Evolutionary conservation across 2,113 vertebrate genomes (phyloP).

Genomic region (Aphyosemion australe): DNA sequence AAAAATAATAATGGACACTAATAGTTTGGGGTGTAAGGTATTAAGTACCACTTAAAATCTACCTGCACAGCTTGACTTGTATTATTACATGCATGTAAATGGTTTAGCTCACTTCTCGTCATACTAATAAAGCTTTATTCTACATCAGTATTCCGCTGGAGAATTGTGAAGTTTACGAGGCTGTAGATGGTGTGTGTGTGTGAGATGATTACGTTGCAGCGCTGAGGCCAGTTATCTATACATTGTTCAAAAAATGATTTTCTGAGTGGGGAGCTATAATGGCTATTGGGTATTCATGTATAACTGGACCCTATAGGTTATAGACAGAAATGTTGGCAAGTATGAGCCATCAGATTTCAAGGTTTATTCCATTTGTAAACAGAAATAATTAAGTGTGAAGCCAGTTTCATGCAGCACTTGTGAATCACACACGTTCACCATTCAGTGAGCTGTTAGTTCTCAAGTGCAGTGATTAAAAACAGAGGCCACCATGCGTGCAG

Average conservation of each 20-base stretch:
- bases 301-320: neutral
- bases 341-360: neutral
- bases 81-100: no score
- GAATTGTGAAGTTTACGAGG: slow-evolving; percentile 24
- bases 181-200: slow-evolving; percentile 23
- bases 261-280: no score
- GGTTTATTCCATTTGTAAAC: slow-evolving; percentile 8
- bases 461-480: no score
- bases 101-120: neutral
- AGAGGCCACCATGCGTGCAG: no score
- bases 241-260: slow-evolving; percentile 40
- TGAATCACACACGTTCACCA: neutral
- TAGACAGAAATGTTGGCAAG: slow-evolving; percentile 5
- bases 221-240: slow-evolving; percentile 48
- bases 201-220: slow-evolving; percentile 41
- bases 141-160: slow-evolving; percentile 36
- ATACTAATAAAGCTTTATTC: slow-evolving; percentile 4
- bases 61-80: no score
- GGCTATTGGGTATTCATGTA: slow-evolving; percentile 29
- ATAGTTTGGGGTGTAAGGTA: no score
- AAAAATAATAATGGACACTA: no score
- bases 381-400: slow-evolving; percentile 4
- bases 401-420: neutral
- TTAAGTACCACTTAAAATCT: no score
- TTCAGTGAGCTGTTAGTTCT: slow-evolving; percentile 4